Percentiles rank a stretch among this genome's conserved stretches.
Evolutionary conservation across 2,888 invertebrate genomes (phyloP).

Genomic region (Leptarthrus brevirostris): DNA sequence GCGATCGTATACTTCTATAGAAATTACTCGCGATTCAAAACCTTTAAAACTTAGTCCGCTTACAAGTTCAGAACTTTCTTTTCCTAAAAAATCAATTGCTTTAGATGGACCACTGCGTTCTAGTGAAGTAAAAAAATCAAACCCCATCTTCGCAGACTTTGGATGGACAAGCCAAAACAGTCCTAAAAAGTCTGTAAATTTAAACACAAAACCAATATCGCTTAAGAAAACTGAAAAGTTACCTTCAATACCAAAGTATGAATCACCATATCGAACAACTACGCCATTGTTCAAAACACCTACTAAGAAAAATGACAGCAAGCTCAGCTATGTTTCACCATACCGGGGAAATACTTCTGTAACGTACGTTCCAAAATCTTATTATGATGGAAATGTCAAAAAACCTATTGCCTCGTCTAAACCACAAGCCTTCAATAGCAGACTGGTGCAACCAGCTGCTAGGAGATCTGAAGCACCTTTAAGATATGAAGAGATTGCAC

Average conservation of each 20-base stretch:
- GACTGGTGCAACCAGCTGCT: not conserved
- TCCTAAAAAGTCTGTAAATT: not conserved
- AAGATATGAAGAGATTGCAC: not conserved
- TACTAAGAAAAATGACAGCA: not conserved
- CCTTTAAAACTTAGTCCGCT: not conserved
- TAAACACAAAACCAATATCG: not conserved
- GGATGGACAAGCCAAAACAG: not conserved
- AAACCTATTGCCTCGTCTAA: not conserved
- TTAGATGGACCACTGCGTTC: not conserved
- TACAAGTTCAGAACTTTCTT: not conserved
- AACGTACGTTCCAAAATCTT: not conserved
- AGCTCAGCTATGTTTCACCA: not conserved
- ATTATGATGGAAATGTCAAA: not conserved
- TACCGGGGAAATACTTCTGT: not conserved
- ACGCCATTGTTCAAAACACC: not conserved
- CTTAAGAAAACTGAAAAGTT: not conserved
- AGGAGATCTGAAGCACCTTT: too few species aligned
- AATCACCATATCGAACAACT: not conserved
- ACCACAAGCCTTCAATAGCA: too few species aligned
- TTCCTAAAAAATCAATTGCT: not conserved
- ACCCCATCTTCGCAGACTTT: not conserved
- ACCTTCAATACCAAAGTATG: not conserved
- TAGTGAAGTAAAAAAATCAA: not conserved
- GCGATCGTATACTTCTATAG: not conserved
- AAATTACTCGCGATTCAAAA: not conserved